These are phyloP conservation scores for Phalacrocorax pelagicus DNA, from an alignment of 2,113 vertebrate genomes.

Conservation along the genomic window DNA sequence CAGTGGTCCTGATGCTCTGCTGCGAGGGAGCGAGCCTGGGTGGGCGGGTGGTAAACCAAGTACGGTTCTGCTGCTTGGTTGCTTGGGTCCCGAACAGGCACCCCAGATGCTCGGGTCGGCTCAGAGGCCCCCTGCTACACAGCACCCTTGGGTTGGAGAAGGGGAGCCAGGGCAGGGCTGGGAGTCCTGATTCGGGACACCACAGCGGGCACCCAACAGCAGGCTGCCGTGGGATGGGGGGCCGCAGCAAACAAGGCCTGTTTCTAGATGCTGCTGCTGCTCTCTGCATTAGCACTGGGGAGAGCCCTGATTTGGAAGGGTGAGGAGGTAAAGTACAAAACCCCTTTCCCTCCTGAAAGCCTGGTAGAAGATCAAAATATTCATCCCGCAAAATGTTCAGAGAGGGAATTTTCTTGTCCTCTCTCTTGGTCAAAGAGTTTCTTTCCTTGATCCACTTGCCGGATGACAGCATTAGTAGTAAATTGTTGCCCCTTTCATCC, in stretches of 20 bases:
- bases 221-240: accelerated
- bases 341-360: background rate
- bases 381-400: background rate
- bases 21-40: background rate
- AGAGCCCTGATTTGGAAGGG: background rate
- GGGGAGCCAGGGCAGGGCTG: background rate
- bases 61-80: accelerated
- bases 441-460: background rate
- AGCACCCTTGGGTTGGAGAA: background rate
- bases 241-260: background rate
- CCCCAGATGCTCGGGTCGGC: accelerated
- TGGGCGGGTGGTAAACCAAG: background rate
- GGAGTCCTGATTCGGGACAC: background rate
- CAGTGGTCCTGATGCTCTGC: background rate
- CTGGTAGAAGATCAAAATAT: background rate
- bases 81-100: accelerated
- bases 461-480: background rate
- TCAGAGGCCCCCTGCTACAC: background rate
- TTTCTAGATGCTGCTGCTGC: background rate
- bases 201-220: accelerated
- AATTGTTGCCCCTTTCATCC: background rate
- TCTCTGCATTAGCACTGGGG: too few relatives aligned
- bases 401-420: background rate
- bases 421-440: background rate
- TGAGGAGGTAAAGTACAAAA: background rate